These are phyloP conservation scores for Caerostris darwini DNA, from an alignment of 1,140 invertebrate species.

Conservation along the genomic window DNA sequence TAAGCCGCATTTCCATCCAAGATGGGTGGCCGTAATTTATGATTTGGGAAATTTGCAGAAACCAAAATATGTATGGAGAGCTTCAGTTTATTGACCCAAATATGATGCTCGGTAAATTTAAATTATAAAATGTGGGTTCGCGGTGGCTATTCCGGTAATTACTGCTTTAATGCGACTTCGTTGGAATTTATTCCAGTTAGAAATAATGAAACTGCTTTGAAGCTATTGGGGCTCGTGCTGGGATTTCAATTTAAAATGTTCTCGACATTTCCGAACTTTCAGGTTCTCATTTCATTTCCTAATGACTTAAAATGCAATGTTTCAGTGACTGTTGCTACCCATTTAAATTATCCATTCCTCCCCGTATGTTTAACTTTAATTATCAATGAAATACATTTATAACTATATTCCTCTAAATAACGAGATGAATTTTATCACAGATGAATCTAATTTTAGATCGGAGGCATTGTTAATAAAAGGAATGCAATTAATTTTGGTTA, in stretches of 20 bases:
- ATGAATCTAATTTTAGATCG: not conserved
- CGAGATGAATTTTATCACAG: too few relatives aligned
- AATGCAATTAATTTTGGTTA: too few relatives aligned
- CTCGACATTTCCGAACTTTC: not conserved
- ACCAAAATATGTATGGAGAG: not conserved
- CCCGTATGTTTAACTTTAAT: not conserved
- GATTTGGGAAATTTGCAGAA: not conserved
- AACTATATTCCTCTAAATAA: not conserved
- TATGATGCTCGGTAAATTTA: not conserved
- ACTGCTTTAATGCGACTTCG: not conserved
- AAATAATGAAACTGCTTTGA: not conserved
- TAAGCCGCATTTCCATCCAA: not conserved
- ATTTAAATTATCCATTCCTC: not conserved
- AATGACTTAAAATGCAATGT: not conserved
- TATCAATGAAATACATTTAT: not conserved
- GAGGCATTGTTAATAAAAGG: not conserved
- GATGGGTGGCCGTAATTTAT: constrained; percentile 10
- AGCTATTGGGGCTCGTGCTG: not conserved
- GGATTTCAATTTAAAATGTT: constrained; percentile 5
- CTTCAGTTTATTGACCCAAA: not conserved
- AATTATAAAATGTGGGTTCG: not conserved
- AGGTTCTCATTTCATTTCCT: not conserved
- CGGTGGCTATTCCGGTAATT: not conserved
- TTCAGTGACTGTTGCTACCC: not conserved
- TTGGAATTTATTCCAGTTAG: not conserved